Evolutionary conservation across 2,888 invertebrate genomes (phyloP), one percentile per base, ranked within the genome.

Genomic region (Drosophila sordidula): DNA sequence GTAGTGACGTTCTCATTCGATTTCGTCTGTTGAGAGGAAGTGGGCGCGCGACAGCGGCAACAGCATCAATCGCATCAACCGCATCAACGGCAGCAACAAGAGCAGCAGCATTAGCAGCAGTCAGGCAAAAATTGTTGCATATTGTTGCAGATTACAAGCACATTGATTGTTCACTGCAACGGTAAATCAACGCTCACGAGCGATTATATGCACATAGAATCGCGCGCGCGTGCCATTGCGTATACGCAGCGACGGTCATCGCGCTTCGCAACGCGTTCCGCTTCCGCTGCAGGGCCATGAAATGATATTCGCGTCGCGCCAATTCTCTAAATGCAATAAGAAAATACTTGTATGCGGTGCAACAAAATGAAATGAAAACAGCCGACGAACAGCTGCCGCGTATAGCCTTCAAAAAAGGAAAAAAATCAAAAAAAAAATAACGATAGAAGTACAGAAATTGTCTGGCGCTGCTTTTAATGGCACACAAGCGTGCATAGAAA

Each of bases 161-260:
- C 65, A 78, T 66, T 70, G 81, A 80, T 78, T 66, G 78, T 50
- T 29, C 45, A 45, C 55, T 36, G 47, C 57, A 75, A 75, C 82
- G 82, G 82, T 78, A 73, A 85, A 72, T 41, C 49, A 36, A 46
- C 49, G 38, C 46, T 32, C 47, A 42, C 34, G 26, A 41, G 6
- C 36, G 12, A 56, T 25, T 8, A 39, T 14, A 36, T 16, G 22
- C 42, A 39, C n/a, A 14, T 29, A 41, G 16, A 18, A 39, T 9
- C 39, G 64, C 65, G 78, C 62, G 80, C 85, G 88, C 88, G 79
- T 85, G 82, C 86, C 82, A 71, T 87, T 85, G 82, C 88, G 82
- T 87, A 83, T 85, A 85, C 87, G 87, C 87, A 74, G 58, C 85
- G 64, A 68, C 59, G 76, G 56, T 62, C 61, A 66, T 41, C 57